Evolutionary conservation across 2,888 invertebrate species (phyloP), one percentile per base, ranked within the genome.

Genomic region (Leptinotarsa juncta): DNA sequence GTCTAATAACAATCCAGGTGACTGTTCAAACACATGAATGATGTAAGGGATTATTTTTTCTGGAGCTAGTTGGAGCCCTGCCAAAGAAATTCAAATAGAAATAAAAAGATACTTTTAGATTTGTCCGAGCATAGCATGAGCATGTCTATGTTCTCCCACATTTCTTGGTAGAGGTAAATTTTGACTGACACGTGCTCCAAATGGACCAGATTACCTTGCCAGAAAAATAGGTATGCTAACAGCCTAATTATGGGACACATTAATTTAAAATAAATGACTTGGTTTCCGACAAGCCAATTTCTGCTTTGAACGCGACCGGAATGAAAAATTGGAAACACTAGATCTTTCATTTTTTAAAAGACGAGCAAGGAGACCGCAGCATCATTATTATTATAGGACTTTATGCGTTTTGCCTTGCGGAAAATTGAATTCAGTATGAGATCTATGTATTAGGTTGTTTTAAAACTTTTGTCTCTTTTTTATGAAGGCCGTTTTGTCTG

Each of bases 101-200:
- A 32, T 62, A 42, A 62, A 42, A 32, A 62, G 26, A 62, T 62
- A 62, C 62, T 42, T 62, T 42, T 62, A 62, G 62, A 62, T 32
- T 10, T 62, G 62, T n/a, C 62, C 3, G 26, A 62, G n/a, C 62
- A 62, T n/a, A 32, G 26, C 3, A 20, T 62, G 3, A n/a, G n/a
- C 16, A 16, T 62, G 32, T 42, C 42, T 20, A 57, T 23, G 23
- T 57, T 62, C 62, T 62, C 62, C 62, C 32, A 42, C 62, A 62
- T 62, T 62, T 42, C 62, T 57, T 23, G 57, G 57, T 57, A 62
- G 62, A 62, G 62, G 15, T 62, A 15, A 26, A 26, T 26, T 62
- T 62, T 62, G 62, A 62, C 42, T 32, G 62, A 42, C 62, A 62
- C 62, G 62, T 62, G 62, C n/a, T 32, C 18, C n/a, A 4, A 62